These are phyloP conservation scores for Drosophila limbata DNA, from an alignment of 2,888 invertebrate species.

Conservation along the genomic window DNA sequence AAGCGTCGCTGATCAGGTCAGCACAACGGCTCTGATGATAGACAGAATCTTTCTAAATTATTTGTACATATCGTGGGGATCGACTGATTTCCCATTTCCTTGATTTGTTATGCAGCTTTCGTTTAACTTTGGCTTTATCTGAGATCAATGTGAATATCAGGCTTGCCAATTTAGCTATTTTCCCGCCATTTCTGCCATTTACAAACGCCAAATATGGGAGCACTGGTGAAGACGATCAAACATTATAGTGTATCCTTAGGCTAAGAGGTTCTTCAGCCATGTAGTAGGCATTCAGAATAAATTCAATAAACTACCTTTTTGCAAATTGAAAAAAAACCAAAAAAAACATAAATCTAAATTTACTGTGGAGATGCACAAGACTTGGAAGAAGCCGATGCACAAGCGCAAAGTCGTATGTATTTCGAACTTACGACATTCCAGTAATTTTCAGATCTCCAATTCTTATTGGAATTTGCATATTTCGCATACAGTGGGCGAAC, in stretches of 20 bases:
- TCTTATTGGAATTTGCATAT: not conserved
- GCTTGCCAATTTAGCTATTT: too few species aligned
- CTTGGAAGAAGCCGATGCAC: conserved; percentile 80
- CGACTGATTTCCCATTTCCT: too few species aligned
- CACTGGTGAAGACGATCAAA: too few species aligned
- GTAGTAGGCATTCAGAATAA: conserved; percentile 17
- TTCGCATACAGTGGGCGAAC: conserved; percentile 67
- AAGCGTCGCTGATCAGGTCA: too few species aligned
- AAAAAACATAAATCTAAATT: not conserved
- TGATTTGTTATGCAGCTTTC: not conserved
- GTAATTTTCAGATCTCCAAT: not conserved
- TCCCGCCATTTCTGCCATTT: too few species aligned
- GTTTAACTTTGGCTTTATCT: not conserved
- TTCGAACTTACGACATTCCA: not conserved
- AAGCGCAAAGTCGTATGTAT: conserved; percentile 77
- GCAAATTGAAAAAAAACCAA: not conserved
- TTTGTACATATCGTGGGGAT: too few species aligned
- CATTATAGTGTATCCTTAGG: too few species aligned
- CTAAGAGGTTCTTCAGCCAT: not conserved
- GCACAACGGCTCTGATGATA: too few species aligned
- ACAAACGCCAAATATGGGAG: too few species aligned
- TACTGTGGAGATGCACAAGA: conserved; percentile 51
- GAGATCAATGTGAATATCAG: too few species aligned
- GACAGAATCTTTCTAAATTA: too few species aligned
- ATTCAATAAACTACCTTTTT: conserved; percentile 22